Conservation (phyloP, 2,888 invertebrate species). For the Brachylomia viminalis region DNA sequence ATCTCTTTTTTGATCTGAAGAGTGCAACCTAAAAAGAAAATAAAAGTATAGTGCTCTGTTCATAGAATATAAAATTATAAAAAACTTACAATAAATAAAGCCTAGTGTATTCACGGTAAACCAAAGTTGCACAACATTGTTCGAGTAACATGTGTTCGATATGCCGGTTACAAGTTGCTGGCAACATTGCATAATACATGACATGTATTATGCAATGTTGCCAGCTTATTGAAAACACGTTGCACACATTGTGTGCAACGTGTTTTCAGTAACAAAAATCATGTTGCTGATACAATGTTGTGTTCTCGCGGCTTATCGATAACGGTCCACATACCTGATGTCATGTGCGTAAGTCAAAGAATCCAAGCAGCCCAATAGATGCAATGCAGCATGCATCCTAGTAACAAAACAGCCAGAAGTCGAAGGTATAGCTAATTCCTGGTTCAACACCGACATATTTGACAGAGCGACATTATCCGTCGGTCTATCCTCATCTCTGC, state of each 20-base stretch:
- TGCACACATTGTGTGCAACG: background rate
- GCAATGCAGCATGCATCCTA: slow-evolving; percentile 96
- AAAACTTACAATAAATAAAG: background rate
- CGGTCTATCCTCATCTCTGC: slow-evolving; percentile 76
- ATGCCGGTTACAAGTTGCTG: background rate
- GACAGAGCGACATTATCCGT: slow-evolving; percentile 80
- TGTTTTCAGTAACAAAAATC: background rate
- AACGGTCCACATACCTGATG: slow-evolving; percentile 86
- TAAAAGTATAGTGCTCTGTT: background rate
- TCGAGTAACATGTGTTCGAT: background rate
- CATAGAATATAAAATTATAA: background rate
- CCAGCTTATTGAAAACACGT: too few relatives aligned
- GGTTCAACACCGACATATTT: slow-evolving; percentile 93
- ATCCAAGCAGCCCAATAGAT: slow-evolving; percentile 97
- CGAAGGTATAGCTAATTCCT: slow-evolving; percentile 95
- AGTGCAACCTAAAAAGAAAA: slow-evolving; percentile 72
- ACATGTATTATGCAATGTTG: too few relatives aligned
- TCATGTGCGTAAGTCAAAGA: slow-evolving; percentile 96
- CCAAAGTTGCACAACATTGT: background rate
- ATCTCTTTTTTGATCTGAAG: slow-evolving; percentile 81
- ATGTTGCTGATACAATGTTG: background rate
- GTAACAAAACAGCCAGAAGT: slow-evolving; percentile 93
- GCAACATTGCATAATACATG: background rate
- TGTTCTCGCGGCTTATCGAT: background rate
- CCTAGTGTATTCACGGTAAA: background rate